Base-by-base conservation (phyloP, 2,113 vertebrate genomes). In the Mustela lutreola region DNA sequence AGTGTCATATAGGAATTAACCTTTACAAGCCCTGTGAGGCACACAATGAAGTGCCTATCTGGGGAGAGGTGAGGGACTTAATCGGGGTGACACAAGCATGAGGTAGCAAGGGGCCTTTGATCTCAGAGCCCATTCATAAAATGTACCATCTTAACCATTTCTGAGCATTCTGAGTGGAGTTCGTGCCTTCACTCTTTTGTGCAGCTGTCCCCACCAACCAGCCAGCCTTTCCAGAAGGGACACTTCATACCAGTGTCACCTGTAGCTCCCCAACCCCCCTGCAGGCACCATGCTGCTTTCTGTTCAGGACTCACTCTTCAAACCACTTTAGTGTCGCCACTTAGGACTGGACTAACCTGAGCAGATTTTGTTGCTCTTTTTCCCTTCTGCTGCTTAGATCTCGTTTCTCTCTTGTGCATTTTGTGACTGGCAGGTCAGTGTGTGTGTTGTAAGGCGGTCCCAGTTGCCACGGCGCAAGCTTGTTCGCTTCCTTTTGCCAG, bases 331-430 rank as follows among this genome's bases (percentile, higher is more conserved):
- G 11, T 63, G 6, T 63, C 26, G 33, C 5, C 45, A 24, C 14
- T 82, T 36, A 19, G n/a, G 62, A 58, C 53, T 45, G 26, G 21
- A n/a, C 81, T 36, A 7, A 39, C 11, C 10, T 4, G 31, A 11
- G 36, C 0, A 1, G 21, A 1, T 4, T 60, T 19, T 28, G 7
- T 60, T 56, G 22, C 9, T n/a, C 16, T 5, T 50, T 11, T 70
- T 36, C 67, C 33, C 0, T 28, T 5, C 0, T 45, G 19, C 71
- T 24, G 19, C 28, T 18, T 48, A 11, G 3, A 2, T 5, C 6
- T 15, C 6, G 1, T 36, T n/a, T 39, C 67, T 45, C n/a, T 33
- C 60, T 31, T 7, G 1, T 19, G 26, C 10, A 0, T 11, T 21
- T 21, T 31, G 15, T 31, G 53, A n/a, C 14, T 1, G 26, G 21